These are phyloP conservation scores for Motacilla tschutschensis DNA, from an alignment of 2,113 vertebrate species.

Conservation along the genomic window DNA sequence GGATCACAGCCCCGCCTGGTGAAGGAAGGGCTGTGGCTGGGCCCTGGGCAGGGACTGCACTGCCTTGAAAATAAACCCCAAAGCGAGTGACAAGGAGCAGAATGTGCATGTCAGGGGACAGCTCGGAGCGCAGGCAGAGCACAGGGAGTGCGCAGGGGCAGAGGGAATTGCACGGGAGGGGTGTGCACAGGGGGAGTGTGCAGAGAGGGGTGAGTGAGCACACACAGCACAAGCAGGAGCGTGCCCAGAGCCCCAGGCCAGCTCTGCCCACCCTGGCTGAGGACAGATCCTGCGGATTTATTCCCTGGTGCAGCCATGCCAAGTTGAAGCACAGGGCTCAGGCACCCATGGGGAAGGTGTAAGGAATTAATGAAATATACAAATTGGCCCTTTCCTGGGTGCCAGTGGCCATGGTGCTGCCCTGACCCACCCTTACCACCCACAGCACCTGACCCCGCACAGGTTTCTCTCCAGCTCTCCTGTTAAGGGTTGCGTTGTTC, in stretches of 20 bases:
- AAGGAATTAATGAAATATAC: not conserved
- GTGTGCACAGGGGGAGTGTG: not conserved
- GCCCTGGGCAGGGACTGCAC: not conserved
- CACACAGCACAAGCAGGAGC: accelerated
- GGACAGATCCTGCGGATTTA: not conserved
- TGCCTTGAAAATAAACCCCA: not conserved
- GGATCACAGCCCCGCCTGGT: not conserved
- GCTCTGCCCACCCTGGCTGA: not conserved
- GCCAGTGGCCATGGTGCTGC: not conserved
- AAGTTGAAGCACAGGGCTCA: not conserved
- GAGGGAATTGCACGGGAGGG: not conserved
- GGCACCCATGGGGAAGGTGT: not conserved
- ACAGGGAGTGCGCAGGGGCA: accelerated
- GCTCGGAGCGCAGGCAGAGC: not conserved
- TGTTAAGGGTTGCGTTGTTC: not conserved
- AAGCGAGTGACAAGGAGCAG: not conserved
- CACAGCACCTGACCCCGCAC: not conserved
- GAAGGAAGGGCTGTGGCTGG: not conserved
- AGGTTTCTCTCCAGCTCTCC: not conserved
- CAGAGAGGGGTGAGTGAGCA: not conserved
- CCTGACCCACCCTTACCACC: not conserved
- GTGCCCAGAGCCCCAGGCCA: accelerated
- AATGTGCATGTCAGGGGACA: accelerated
- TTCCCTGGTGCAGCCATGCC: accelerated
- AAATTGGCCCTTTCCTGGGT: not conserved